Evolutionary conservation across 2,113 vertebrate genomes (phyloP).

Genomic region (Gorilla gorilla): DNA sequence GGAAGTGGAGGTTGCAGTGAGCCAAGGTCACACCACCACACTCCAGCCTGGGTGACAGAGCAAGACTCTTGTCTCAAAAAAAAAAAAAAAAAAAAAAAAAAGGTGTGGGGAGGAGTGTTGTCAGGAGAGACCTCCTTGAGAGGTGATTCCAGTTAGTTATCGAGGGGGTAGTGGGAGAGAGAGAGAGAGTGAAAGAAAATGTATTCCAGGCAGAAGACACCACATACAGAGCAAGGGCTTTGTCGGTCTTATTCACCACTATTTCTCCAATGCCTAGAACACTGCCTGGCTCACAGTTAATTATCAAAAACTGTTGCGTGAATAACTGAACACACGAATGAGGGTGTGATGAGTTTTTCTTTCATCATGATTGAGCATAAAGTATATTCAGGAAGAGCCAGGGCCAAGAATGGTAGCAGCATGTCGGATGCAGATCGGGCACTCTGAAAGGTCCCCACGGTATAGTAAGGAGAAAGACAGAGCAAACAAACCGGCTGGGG

Average conservation of each 20-base stretch:
- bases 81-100: too few species aligned
- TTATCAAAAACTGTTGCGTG: neutral
- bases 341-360: neutral
- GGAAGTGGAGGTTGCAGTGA: too few species aligned
- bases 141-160: neutral
- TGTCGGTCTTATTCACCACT: neutral
- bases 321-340: neutral
- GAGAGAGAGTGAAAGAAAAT: neutral
- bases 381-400: neutral
- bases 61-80: too few species aligned
- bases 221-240: neutral
- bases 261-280: neutral
- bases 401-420: neutral
- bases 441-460: neutral
- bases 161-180: fast-evolving
- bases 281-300: neutral
- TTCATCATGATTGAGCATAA: neutral
- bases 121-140: neutral
- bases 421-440: fast-evolving
- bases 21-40: too few species aligned
- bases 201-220: neutral
- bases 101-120: too few species aligned
- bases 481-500: neutral
- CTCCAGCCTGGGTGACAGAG: too few species aligned
- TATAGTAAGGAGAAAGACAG: neutral